Evolutionary conservation across 2,113 vertebrate species (phyloP).

Genomic region (Ifrita kowaldi): DNA sequence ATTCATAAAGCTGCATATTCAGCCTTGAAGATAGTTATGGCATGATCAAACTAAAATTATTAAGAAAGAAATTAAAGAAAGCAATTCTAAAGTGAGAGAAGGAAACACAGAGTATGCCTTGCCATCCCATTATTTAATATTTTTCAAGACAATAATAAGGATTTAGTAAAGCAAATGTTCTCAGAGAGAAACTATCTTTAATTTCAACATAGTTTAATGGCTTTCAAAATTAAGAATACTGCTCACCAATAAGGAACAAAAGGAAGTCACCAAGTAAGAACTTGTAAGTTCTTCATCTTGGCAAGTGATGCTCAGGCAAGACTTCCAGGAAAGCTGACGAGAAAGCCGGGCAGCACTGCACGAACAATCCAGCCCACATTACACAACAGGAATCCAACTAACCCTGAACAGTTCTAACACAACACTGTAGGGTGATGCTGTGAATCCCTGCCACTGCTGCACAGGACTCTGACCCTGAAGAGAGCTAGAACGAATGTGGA

Average conservation of each 20-base stretch:
- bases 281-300: neutral
- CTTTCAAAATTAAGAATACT: neutral
- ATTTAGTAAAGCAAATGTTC: neutral
- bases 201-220: neutral
- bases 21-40: neutral
- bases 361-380: fast-evolving
- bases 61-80: neutral
- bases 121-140: neutral
- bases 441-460: neutral
- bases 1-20: neutral
- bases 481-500: neutral
- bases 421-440: neutral
- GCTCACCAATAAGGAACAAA: neutral
- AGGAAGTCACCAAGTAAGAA: neutral
- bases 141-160: neutral
- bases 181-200: neutral
- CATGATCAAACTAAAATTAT: neutral
- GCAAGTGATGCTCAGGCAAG: neutral
- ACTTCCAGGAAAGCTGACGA: neutral
- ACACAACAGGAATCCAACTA: neutral
- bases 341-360: neutral
- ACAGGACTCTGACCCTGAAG: neutral
- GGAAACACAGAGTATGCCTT: neutral
- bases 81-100: neutral
- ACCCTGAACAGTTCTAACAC: neutral